Base-by-base conservation (phyloP, 2,888 invertebrate species). In the Leptinotarsa rubiginosa region DNA sequence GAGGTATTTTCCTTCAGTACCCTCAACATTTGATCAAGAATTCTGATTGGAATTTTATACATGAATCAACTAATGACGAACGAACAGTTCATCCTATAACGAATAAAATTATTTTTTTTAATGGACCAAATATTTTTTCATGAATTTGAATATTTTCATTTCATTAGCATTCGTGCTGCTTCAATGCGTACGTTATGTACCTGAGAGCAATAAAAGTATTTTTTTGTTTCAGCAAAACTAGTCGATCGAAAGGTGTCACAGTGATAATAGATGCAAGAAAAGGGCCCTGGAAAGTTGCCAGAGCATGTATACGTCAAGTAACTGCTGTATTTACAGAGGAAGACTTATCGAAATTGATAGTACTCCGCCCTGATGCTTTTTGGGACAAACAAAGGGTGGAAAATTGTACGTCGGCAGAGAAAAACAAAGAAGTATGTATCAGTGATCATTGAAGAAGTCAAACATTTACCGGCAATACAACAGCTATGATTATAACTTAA, bases 371-470 rank as follows among this genome's bases (percentile, higher is more conserved):
- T 31, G 94, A 94, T 83, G 92, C 92, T 65, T 93, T 94, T 87
- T 92, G 94, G 91, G 94, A 94, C 83, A 93, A 94, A 84, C 92
- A 93, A 83, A 86, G 90, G 47, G 92, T 94, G 65, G 93, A 93
- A 84, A 92, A 91, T 81, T 93, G 93, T 85, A 91, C 93, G 69
- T 91, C 91, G 80, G 88, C 90, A 3, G 89, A 91, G 77, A 90
- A 89, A 79, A 91, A 91, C 79, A 90, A 90, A 82, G 91, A 92
- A 89, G 91, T 91, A 85, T 62, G 62, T 62, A 41, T n/a, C 0
- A 56, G 56, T 22, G 15, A 15, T 4, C 4, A 15, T 20, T 4
- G 22, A 22, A 12, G 7, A 7, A 0, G 1, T 52, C 16, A 2
- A 31, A 62, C 16, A n/a, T 62, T 31, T 31, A 31, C 10, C 31